Conservation (phyloP, 2,113 vertebrate species). For the Gavialis gangeticus region DNA sequence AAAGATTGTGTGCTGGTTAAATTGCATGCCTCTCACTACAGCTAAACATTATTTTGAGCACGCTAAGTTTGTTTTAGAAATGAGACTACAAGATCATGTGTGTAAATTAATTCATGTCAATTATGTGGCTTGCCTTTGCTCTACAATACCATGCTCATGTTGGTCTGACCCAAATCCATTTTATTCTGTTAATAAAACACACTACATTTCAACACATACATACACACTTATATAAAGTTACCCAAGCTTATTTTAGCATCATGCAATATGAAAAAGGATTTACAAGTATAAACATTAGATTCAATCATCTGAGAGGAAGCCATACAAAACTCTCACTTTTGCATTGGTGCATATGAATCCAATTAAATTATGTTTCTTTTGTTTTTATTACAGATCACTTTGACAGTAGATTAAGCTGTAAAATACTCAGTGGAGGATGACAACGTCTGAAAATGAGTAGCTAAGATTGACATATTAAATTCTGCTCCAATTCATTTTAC, state of each 20-base stretch:
- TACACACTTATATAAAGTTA: not conserved
- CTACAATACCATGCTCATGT: not conserved
- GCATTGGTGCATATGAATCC: not conserved
- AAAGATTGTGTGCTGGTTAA: not conserved
- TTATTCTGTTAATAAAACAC: not conserved
- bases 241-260: not conserved
- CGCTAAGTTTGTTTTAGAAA: not conserved
- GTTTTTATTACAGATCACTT: not conserved
- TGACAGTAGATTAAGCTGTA: not conserved
- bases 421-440: not conserved
- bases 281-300: not conserved
- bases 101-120: not conserved
- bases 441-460: not conserved
- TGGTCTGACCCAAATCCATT: not conserved
- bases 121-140: not conserved
- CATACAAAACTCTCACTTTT: not conserved
- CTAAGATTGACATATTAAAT: not conserved
- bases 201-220: not conserved
- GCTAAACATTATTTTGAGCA: not conserved
- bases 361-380: not conserved
- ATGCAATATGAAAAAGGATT: not conserved
- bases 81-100: not conserved
- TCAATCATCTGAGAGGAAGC: not conserved
- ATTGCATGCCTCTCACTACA: not conserved
- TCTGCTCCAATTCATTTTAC: not conserved